A percentile compares a stretch with the other conserved stretches of the same genome.
Conservation (phyloP, 1,140 invertebrate species). For the Scaptomyza graminum region DNA sequence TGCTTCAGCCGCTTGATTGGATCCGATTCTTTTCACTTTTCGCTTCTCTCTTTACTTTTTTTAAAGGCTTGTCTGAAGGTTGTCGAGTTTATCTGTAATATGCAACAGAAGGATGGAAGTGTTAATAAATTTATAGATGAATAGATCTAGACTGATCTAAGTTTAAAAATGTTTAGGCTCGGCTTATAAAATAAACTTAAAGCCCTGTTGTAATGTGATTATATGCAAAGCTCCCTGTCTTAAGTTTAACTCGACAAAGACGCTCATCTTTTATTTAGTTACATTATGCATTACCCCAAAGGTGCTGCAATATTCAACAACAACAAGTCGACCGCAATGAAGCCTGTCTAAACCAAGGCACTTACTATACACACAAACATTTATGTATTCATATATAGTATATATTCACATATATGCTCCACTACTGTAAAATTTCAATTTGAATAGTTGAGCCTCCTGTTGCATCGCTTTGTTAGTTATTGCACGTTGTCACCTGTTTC, state of each 20-base stretch:
- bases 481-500: constrained; percentile 64
- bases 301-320: constrained; percentile 6
- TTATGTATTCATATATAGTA: not conserved
- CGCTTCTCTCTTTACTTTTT: not conserved
- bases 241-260: not conserved
- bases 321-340: constrained; percentile 23
- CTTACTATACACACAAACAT: not conserved
- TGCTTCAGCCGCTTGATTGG: constrained; percentile 10
- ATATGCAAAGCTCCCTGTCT: not conserved
- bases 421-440: constrained; percentile 26
- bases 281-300: constrained; percentile 4
- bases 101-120: constrained; percentile 2
- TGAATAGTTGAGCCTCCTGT: constrained; percentile 19
- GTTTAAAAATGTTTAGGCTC: not conserved
- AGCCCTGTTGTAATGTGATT: not conserved
- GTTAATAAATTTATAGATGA: constrained; percentile 24
- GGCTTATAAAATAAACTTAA: no score
- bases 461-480: constrained; percentile 36
- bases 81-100: constrained; percentile 17
- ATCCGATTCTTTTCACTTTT: not conserved
- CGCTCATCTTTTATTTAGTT: constrained; percentile 7
- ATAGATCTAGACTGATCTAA: not conserved
- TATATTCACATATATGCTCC: constrained; percentile 2
- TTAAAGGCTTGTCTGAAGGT: constrained; percentile 1
- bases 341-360: constrained; percentile 6